Evolutionary conservation across 2,888 invertebrate genomes (phyloP).

Genomic region (Thysanoteuthis rhombus): DNA sequence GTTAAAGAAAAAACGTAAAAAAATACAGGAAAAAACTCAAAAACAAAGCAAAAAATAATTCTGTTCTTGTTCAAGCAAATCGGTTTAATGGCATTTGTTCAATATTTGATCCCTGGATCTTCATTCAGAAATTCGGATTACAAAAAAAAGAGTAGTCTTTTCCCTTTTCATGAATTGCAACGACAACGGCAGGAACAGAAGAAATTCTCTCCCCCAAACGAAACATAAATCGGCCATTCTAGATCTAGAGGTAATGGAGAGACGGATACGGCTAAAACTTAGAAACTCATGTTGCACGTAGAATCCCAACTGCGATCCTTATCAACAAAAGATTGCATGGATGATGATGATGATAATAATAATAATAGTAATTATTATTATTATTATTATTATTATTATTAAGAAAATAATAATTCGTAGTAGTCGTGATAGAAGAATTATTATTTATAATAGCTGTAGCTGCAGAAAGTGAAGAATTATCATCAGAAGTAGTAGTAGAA

Average conservation of each 20-base stretch:
- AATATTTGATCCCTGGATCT: background rate
- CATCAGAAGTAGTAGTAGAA: no score
- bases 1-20: background rate
- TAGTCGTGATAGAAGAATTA: no score
- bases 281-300: background rate
- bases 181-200: background rate
- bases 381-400: no score
- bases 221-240: background rate
- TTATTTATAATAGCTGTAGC: no score
- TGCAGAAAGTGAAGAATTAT: no score
- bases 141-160: background rate
- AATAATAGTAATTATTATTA: no score
- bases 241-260: background rate
- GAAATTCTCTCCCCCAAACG: background rate
- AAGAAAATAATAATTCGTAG: no score
- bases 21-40: background rate
- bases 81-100: background rate
- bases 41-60: background rate
- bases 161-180: background rate
- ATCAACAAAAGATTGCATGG: no score
- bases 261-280: background rate
- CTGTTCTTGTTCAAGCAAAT: background rate
- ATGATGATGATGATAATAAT: no score
- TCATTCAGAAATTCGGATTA: background rate
- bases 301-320: background rate